A percentile compares a stretch with the other conserved stretches of the same genome.
These are phyloP conservation scores for Platerodrilus igneus DNA, from an alignment of 2,888 invertebrate genomes.

Conservation along the genomic window DNA sequence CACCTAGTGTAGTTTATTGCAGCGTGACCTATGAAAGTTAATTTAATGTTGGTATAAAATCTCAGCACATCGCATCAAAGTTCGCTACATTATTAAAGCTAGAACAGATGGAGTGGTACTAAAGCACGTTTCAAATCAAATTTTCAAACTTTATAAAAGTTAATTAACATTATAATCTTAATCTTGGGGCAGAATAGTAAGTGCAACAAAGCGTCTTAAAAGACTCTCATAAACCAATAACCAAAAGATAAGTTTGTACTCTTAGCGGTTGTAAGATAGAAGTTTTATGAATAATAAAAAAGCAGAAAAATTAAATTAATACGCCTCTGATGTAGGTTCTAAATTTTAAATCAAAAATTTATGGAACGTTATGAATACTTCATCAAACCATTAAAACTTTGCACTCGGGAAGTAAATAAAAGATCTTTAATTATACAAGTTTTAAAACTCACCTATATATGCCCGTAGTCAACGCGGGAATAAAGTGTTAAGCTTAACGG, in stretches of 20 bases:
- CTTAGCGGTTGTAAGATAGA: no score
- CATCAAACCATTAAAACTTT: no score
- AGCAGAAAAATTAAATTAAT: no score
- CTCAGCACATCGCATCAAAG: conserved; percentile 15
- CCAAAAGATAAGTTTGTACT: conserved; percentile 13
- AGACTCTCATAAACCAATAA: not conserved
- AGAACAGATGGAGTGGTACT: conserved; percentile 18
- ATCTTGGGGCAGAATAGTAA: no score
- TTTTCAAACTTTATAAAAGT: conserved; percentile 31
- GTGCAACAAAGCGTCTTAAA: not conserved
- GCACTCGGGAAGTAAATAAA: conserved; percentile 21
- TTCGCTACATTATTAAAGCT: conserved; percentile 19
- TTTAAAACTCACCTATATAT: conserved; percentile 17
- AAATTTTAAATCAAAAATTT: no score
- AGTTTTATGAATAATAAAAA: no score
- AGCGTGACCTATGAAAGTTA: conserved; percentile 2
- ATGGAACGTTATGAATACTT: no score
- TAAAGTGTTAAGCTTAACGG: conserved; percentile 11
- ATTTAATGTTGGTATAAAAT: conserved; percentile 12
- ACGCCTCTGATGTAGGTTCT: no score
- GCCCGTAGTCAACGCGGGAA: conserved; percentile 15
- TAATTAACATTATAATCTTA: conserved; percentile 26
- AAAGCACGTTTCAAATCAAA: conserved; percentile 30
- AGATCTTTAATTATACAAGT: conserved; percentile 20
- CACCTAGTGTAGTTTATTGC: no score